Base-by-base conservation (phyloP, 2,888 invertebrate species). In the Rhogogaster chlorosoma region DNA sequence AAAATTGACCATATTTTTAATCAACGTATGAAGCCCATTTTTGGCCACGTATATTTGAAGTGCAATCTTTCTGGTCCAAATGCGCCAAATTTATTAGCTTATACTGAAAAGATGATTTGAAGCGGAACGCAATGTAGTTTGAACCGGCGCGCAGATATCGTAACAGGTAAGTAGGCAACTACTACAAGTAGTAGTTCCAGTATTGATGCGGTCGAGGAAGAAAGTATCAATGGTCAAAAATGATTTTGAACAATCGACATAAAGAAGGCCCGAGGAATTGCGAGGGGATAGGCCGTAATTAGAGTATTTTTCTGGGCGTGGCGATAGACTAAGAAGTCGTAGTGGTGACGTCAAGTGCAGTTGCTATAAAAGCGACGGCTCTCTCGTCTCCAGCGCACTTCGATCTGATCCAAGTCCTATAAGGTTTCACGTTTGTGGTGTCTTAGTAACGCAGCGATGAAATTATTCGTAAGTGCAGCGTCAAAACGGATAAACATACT, bases 341-440 rank as follows among this genome's bases (percentile, higher is more conserved):
- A 77, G 73, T 73, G 53, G 78, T 71, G 83, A 85, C 80, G 53
- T 83, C 86, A 86, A 86, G 83, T 64, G 78, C 86, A 87, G 85
- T 88, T 85, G 84, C 89, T 90, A 90, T 90, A 90, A 89, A 90
- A 90, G 89, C 88, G 85, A 86, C 87, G 45, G 85, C 86, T 86
- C 86, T 83, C 38, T 83, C 86, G 88, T 86, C 87, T 85, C 85
- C 64, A 85, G 86, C 88, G 88, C 89, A 90, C 88, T 90, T 85
- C 87, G 84, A 87, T 87, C 85, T 83, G 84, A 88, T 86, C 77
- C 85, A 64, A 83, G 83, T 83, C 70, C 83, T 83, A 83, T 83
- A 83, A 64, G 86, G 88, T 88, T 88, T 87, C 87, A 86, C 87
- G 86, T 84, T 86, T 85, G 86, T 87, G 87, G 87, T 87, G 86